Evolutionary conservation across 2,113 vertebrate species (phyloP).

Genomic region (Peucedramus taeniatus): DNA sequence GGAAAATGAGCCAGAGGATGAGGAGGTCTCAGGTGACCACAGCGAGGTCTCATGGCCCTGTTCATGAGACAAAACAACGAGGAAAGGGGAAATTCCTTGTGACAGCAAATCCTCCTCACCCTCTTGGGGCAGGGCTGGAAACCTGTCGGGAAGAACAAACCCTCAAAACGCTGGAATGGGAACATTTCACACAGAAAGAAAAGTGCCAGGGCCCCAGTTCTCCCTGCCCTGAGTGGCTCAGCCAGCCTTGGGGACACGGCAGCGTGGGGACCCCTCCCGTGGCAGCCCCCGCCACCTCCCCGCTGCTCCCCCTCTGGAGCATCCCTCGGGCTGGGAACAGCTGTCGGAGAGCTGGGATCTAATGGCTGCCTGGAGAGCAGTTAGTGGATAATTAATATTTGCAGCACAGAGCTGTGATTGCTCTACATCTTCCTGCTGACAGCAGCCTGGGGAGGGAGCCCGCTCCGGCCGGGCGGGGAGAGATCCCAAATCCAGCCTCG

Average conservation of each 20-base stretch:
- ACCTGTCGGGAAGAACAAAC: rapidly evolving
- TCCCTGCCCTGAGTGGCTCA: rapidly evolving
- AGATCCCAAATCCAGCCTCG: neutral
- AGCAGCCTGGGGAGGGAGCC: neutral
- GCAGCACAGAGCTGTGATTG: constrained; percentile 69
- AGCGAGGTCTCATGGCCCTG: rapidly evolving
- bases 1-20: neutral
- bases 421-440: constrained; percentile 65
- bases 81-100: neutral
- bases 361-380: constrained; percentile 77
- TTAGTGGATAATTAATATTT: constrained; percentile 82
- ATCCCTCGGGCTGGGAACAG: constrained; percentile 62
- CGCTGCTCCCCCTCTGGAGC: neutral
- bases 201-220: rapidly evolving
- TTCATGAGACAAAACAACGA: rapidly evolving
- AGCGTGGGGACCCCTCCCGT: neutral
- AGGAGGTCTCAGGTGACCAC: rapidly evolving
- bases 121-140: rapidly evolving
- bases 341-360: constrained; percentile 64
- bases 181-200: neutral
- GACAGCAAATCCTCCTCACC: neutral
- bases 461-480: neutral
- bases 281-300: rapidly evolving
- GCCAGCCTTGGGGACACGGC: rapidly evolving
- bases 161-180: rapidly evolving